Percentiles rank a stretch among this genome's conserved stretches.
Evolutionary conservation across 2,888 invertebrate species (phyloP).

Genomic region (Eupithecia exiguata): DNA sequence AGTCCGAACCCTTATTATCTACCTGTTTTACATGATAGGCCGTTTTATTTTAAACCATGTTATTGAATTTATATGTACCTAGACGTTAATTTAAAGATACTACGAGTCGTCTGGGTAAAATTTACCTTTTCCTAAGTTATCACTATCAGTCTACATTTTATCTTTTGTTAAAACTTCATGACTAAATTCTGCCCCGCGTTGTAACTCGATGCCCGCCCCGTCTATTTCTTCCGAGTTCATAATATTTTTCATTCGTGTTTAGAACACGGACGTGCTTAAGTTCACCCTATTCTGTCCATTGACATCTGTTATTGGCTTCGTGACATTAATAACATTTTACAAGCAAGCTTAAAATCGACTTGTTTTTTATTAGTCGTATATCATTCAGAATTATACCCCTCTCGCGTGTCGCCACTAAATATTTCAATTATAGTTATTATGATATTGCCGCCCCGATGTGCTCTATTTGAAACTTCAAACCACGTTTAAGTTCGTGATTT

Average conservation of each 20-base stretch:
- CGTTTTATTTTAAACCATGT: too few species aligned
- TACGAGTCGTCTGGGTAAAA: not conserved
- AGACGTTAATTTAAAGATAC: not conserved
- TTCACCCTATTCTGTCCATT: constrained; percentile 26
- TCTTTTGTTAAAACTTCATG: not conserved
- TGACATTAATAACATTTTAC: constrained; percentile 46
- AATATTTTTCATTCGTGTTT: not conserved
- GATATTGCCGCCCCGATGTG: constrained; percentile 58
- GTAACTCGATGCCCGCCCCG: not conserved
- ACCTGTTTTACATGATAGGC: too few species aligned
- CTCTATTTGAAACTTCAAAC: constrained; percentile 57
- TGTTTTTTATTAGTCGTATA: constrained; percentile 51
- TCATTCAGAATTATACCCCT: constrained; percentile 55
- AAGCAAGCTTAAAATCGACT: constrained; percentile 44
- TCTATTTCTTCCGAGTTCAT: not conserved
- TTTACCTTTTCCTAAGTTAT: not conserved
- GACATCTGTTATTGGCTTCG: constrained; percentile 39
- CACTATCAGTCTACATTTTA: not conserved
- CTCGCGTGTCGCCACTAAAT: constrained; percentile 71
- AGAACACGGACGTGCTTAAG: constrained; percentile 7
- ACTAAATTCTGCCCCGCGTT: not conserved
- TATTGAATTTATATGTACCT: not conserved
- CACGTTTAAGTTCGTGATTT: constrained; percentile 50
- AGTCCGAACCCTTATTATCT: too few species aligned
- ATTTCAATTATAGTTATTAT: constrained; percentile 74